Conservation (phyloP, 2,888 invertebrate species). For the Leptopilina drosophilae region DNA sequence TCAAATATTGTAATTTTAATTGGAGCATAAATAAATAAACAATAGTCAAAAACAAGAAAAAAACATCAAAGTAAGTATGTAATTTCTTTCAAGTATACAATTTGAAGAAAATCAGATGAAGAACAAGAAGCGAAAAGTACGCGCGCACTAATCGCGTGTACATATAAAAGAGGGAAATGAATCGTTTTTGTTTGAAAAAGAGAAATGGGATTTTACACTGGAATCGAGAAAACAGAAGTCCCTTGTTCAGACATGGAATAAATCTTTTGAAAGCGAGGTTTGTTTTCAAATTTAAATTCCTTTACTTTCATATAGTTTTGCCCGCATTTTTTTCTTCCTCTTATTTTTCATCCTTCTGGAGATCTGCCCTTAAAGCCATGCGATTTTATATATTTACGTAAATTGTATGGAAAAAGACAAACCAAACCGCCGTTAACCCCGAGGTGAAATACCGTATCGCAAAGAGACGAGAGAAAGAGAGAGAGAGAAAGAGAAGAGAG, state of each 20-base stretch:
- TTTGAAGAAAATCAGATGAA: no score
- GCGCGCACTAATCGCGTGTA: no score
- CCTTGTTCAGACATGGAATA: conserved; percentile 11
- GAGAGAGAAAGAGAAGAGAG: background rate
- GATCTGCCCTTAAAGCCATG: background rate
- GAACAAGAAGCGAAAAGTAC: no score
- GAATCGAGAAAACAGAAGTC: conserved; percentile 1
- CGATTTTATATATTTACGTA: conserved; percentile 25
- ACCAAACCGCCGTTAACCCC: conserved; percentile 1
- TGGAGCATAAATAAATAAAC: no score
- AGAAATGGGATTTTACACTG: background rate
- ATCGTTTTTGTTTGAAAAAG: background rate
- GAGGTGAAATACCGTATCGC: conserved; percentile 19
- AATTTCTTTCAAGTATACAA: no score
- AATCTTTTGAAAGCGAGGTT: conserved; percentile 14
- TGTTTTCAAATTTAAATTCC: conserved; percentile 18
- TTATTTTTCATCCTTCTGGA: no score
- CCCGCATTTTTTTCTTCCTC: background rate
- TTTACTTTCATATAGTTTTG: background rate
- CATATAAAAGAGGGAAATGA: background rate
- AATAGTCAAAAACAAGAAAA: background rate
- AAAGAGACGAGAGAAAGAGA: no score
- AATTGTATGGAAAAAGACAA: conserved; percentile 3
- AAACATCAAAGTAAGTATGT: no score
- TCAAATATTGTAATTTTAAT: no score